These are phyloP conservation scores for Phoeniculus purpureus DNA, from an alignment of 2,797 vertebrate species.

Conservation along the genomic window DNA sequence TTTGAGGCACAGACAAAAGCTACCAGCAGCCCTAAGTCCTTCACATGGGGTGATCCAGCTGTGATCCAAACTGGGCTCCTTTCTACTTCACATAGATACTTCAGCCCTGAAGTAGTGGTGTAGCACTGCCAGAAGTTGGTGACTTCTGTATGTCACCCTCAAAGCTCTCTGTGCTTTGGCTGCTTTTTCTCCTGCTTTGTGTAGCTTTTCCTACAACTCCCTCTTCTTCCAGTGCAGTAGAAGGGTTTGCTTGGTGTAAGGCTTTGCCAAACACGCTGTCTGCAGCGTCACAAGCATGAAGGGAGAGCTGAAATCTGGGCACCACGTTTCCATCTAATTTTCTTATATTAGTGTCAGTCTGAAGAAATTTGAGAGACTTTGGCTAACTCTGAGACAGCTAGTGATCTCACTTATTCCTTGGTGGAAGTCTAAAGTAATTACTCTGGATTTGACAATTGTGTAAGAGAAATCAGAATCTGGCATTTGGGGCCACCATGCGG, in stretches of 20 bases:
- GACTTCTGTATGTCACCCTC: background rate
- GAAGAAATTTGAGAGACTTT: constrained; percentile 21
- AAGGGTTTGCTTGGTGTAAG: background rate
- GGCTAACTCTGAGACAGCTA: background rate
- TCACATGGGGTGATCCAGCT: fast-evolving
- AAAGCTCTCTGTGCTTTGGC: background rate
- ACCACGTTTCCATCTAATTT: constrained; percentile 31
- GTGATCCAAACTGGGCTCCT: background rate
- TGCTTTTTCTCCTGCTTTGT: background rate
- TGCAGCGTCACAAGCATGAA: fast-evolving
- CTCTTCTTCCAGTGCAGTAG: constrained; percentile 65
- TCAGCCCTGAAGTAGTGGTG: background rate
- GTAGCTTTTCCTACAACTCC: constrained; percentile 72
- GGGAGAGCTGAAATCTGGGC: constrained; percentile 26
- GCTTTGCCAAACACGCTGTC: background rate
- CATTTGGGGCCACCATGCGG: background rate
- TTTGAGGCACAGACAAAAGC: background rate
- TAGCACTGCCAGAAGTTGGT: background rate
- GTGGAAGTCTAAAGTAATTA: constrained; percentile 51
- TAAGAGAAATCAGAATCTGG: constrained; percentile 31
- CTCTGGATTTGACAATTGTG: background rate
- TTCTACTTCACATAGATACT: background rate
- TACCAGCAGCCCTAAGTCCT: background rate
- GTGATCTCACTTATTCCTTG: constrained; percentile 31
- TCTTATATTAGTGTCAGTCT: constrained; percentile 18